These are phyloP conservation scores for Aphodius granarius DNA, from an alignment of 2,888 invertebrate species.

Conservation along the genomic window DNA sequence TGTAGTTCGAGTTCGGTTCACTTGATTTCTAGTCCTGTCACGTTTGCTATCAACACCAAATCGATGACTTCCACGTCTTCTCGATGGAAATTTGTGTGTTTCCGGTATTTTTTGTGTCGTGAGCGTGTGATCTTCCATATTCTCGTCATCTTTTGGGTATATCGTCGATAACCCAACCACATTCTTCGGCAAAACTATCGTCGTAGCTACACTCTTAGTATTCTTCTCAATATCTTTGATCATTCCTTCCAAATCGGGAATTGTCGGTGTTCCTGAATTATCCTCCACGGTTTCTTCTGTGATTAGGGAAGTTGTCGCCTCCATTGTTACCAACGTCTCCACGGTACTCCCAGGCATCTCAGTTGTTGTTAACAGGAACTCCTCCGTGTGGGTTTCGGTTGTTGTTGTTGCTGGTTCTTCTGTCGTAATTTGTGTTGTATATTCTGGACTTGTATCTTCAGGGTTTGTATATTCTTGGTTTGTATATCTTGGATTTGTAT, in stretches of 20 bases:
- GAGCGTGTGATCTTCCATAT: slow-evolving; percentile 12
- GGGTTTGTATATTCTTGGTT: slow-evolving; percentile 16
- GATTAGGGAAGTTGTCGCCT: neutral
- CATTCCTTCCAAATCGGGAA: slow-evolving; percentile 20
- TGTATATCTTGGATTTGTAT: neutral
- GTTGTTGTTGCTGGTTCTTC: slow-evolving; percentile 9
- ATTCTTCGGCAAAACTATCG: slow-evolving; percentile 14
- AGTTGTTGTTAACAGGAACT: slow-evolving; percentile 16
- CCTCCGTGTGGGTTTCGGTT: slow-evolving; percentile 2
- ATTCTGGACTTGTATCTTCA: slow-evolving; percentile 23
- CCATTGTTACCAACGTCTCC: slow-evolving; percentile 17
- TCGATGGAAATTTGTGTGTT: slow-evolving; percentile 25
- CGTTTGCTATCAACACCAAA: neutral
- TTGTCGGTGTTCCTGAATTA: slow-evolving; percentile 10
- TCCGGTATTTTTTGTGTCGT: slow-evolving; percentile 33
- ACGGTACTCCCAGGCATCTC: slow-evolving; percentile 19
- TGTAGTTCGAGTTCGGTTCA: neutral
- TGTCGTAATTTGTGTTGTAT: slow-evolving; percentile 20
- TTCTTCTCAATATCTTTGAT: slow-evolving; percentile 30
- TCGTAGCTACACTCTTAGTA: slow-evolving; percentile 32
- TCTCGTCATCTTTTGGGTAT: slow-evolving; percentile 8
- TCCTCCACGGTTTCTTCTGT: slow-evolving; percentile 16
- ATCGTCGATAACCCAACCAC: neutral
- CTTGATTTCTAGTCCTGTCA: neutral
- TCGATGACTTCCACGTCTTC: slow-evolving; percentile 5